Evolutionary conservation across 2,797 vertebrate genomes (phyloP), one percentile per base, ranked within the genome.

Genomic region (Hirundo rustica): DNA sequence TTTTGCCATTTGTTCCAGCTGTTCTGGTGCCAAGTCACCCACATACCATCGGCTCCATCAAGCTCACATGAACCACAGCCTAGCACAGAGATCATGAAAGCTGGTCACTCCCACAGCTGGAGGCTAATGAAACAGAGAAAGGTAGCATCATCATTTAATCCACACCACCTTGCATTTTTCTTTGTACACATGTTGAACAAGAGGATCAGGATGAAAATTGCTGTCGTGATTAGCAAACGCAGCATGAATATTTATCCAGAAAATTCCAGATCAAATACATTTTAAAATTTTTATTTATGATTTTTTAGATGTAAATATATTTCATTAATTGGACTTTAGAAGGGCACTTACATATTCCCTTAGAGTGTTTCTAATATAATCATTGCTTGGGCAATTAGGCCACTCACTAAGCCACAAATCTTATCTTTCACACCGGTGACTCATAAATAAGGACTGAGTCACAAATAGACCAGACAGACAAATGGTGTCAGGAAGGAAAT

Each of bases 391-490:
- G 94, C 95, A 96, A 89, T 89, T 91, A 94, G 87, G 92, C 87
- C 88, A 93, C 62, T 94, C 9, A 6, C 82, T 94, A 96, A 96
- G 89, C 85, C 95, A 97, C 95, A 95, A 90, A 96, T 96, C 95
- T 97, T 96, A 95, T 96, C 92, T 94, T 97, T 89, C 88, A 94
- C 79, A 81, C 83, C 53, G 32, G 79, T 93, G 95, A 96, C 78
- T 96, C 95, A 96, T 90, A 93, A 94, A 90, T 90, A 95, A 96
- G 72, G 75, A 88, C 91, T 95, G 95, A 96, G 79, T 93, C 91
- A 91, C 87, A 94, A 96, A 92, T 91, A 97, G 91, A 93, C 76
- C 92, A 96, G 94, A 96, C 91, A 93, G 95, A 93, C 93, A 95
- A 95, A 96, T 85, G 92, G 93, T 95, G 74, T 92, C 73, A 94